These are phyloP conservation scores for Rhinella marina DNA, from an alignment of 2,797 vertebrate species.

Conservation along the genomic window DNA sequence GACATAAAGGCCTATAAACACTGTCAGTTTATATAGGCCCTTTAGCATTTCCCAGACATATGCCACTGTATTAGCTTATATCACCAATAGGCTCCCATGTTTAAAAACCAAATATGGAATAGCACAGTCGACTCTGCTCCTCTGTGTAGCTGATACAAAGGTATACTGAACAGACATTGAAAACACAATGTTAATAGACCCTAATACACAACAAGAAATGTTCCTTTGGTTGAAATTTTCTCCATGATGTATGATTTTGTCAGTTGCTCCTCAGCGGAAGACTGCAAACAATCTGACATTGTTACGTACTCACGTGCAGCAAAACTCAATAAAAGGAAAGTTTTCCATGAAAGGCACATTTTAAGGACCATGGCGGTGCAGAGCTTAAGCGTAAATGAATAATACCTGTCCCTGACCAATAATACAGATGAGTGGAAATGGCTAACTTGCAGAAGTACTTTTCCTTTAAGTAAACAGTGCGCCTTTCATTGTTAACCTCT, in stretches of 20 bases:
- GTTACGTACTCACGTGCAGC: background rate
- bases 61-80: no score
- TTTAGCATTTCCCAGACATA: no score
- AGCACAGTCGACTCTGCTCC: no score
- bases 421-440: background rate
- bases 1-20: no score
- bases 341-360: background rate
- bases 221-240: background rate
- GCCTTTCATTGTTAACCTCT: constrained; percentile 58
- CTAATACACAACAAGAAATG: no score
- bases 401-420: background rate
- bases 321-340: background rate
- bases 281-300: background rate
- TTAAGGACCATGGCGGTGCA: background rate
- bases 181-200: background rate
- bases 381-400: background rate
- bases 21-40: no score
- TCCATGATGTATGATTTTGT: background rate
- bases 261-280: background rate
- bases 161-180: background rate
- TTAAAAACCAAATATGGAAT: no score
- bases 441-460: background rate
- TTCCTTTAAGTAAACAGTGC: constrained; percentile 36
- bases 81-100: no score
- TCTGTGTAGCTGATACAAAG: no score